Conservation (phyloP, 1,140 invertebrate genomes). For the Stenopsyche tienmushanensis region DNA sequence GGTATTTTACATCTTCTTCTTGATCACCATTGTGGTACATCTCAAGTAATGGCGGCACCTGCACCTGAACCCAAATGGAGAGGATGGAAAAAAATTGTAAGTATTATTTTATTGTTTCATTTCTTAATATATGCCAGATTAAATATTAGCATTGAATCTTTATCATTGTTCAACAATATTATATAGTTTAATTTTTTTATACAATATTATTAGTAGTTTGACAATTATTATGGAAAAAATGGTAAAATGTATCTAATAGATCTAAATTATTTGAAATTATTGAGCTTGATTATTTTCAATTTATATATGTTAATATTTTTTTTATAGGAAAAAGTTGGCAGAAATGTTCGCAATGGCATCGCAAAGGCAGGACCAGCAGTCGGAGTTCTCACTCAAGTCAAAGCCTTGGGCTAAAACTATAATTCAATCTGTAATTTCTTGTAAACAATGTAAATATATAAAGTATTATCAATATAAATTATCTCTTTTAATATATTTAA, state of each 20-base stretch:
- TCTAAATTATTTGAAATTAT: no score
- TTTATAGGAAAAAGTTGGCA: slow-evolving; percentile 47
- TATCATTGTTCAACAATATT: background rate
- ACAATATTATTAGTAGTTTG: background rate
- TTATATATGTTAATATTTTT: slow-evolving; percentile 23
- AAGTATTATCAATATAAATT: no score
- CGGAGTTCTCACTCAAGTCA: slow-evolving; percentile 42
- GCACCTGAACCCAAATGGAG: slow-evolving; percentile 40
- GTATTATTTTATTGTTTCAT: slow-evolving; percentile 28
- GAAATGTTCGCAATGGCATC: slow-evolving; percentile 44
- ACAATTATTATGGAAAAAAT: background rate
- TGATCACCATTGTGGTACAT: slow-evolving; percentile 15
- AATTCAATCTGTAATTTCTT: no score
- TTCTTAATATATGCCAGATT: background rate
- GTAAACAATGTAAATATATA: no score
- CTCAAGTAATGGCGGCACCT: slow-evolving; percentile 22
- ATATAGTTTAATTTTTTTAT: slow-evolving; percentile 2
- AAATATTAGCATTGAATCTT: background rate
- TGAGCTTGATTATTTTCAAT: background rate
- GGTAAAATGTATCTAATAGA: no score
- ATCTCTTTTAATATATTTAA: no score
- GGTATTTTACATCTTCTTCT: slow-evolving; percentile 26
- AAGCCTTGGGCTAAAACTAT: slow-evolving; percentile 32
- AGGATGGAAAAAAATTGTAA: slow-evolving; percentile 48
- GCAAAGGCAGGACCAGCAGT: slow-evolving; percentile 48